Evolutionary conservation across 2,113 vertebrate species (phyloP), one percentile per base, ranked within the genome.

Genomic region (Ceyx melanurus): DNA sequence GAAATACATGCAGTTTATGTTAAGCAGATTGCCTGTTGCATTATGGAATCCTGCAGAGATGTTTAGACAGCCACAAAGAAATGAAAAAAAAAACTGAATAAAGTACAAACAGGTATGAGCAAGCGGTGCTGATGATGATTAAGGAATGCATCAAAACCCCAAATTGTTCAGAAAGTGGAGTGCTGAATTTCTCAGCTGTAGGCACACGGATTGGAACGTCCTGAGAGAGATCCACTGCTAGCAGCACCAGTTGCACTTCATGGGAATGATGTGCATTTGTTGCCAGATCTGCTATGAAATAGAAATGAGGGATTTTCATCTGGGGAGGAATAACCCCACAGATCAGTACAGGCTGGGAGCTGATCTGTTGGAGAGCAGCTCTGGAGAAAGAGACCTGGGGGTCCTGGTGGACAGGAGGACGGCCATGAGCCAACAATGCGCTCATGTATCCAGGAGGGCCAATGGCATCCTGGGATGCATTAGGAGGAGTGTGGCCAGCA

Each of bases 221-320:
- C 31, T 68, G 46, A 54, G 45, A 45, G 19, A 19, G 9, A 70
- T 21, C 21, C 21, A 15, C 40, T 28, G 12, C 37, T 51, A 35
- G 11, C 19, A 64, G 9, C 22, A 45, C 15, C 19, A 40, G 5
- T 12, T 70, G 15, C 1, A 3, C 3, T 7, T 66, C 0, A 0
- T 70, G 15, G 31, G 31, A 77, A 10, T 14, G 5, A 11, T 68
- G 6, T 64, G 31, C 16, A 3, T 92, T 91, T 82, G 4, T 82
- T 82, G n/a, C 29, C 40, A 20, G 20, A 25, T 73, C 19, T 0
- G 0, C 61, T 2, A 0, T 77, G 37, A 80, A 85, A 54, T 3
- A 72, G 68, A 66, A 23, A 23, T 2, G 5, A 40, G 9, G 13
- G 37, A 37, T 37, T 37, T 37, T 37, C 37, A 9, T 37, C 37